Conservation (phyloP, 2,797 vertebrate species). For the Melanogrammus aeglefinus region DNA sequence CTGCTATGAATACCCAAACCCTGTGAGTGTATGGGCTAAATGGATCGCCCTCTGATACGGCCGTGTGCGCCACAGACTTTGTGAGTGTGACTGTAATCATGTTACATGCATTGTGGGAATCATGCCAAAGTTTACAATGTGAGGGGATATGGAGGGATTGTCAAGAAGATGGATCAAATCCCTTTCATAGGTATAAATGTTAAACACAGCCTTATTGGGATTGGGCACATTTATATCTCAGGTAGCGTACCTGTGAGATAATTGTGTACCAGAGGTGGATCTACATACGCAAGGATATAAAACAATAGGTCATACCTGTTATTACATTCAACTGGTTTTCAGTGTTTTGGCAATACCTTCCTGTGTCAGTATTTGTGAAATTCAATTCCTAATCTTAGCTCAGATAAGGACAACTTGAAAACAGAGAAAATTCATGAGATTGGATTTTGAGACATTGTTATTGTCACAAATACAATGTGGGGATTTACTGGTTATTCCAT, state of each 20-base stretch:
- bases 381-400: neutral
- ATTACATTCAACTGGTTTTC: too few species aligned
- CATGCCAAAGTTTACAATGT: neutral
- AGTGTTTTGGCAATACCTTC: neutral
- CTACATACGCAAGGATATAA: neutral
- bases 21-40: neutral
- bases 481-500: neutral
- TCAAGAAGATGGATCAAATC: neutral
- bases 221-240: neutral
- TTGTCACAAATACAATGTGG: neutral
- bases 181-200: neutral
- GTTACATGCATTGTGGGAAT: neutral
- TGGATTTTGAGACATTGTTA: neutral
- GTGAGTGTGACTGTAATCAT: neutral
- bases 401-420: neutral
- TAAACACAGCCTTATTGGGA: neutral
- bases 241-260: neutral
- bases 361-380: neutral
- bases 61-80: neutral
- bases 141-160: neutral
- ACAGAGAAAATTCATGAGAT: neutral
- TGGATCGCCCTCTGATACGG: neutral
- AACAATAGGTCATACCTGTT: neutral
- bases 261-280: neutral
- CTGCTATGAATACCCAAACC: constrained; percentile 26